phyloP scores from a whole-genome alignment of 2,888 invertebrate genomes.

The Euzetes globulus region DNA sequence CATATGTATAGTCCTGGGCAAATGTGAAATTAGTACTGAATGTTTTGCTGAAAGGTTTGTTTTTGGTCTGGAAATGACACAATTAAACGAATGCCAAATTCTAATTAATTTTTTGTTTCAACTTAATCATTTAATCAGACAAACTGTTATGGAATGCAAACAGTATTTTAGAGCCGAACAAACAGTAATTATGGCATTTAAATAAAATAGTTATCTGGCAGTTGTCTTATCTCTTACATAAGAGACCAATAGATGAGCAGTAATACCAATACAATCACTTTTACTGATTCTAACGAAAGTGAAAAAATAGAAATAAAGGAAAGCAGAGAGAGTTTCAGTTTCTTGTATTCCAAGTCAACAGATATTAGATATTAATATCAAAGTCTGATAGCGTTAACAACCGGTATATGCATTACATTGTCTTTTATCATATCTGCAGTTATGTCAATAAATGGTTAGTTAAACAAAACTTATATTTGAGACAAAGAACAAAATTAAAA shows the following conservation, averaged over 20 bases:
- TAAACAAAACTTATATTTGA: neutral
- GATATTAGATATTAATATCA: neutral
- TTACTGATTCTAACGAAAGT: neutral
- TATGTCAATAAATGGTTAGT: slow-evolving; percentile 11
- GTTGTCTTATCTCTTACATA: neutral
- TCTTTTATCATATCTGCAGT: neutral
- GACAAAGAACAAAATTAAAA: neutral
- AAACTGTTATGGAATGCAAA: neutral
- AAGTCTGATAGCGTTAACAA: neutral
- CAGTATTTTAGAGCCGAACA: neutral
- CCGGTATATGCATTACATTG: neutral
- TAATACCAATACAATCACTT: slow-evolving; percentile 7
- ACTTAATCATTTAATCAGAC: neutral
- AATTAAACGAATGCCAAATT: neutral
- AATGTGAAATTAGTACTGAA: too few species aligned
- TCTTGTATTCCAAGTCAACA: neutral
- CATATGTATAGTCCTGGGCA: too few species aligned
- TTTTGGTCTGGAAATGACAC: neutral
- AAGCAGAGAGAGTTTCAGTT: neutral
- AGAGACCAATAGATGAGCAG: slow-evolving; percentile 1
- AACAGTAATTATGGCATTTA: slow-evolving; percentile 17
- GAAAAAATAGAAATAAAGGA: neutral
- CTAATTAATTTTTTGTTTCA: neutral
- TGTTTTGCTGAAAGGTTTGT: too few species aligned
- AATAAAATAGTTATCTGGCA: neutral